Percentiles rank a stretch among this genome's conserved stretches.
Evolutionary conservation across 35 echinoderm and acorn worm genomes (phyloP).

Genomic region (Heliocidaris tuberculata): DNA sequence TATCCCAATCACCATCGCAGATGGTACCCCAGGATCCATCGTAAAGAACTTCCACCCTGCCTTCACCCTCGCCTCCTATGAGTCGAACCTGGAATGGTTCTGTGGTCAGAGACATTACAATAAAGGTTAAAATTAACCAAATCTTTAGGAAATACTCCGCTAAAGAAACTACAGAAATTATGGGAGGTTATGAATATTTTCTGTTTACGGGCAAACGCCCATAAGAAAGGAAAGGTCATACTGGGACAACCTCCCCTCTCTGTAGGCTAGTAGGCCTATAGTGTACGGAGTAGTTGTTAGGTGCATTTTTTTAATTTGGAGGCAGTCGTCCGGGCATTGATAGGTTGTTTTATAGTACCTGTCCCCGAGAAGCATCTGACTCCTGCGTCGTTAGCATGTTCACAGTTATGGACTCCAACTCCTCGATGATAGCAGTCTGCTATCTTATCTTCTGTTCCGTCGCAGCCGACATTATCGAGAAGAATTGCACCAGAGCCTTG

Average conservation of each 20-base stretch:
- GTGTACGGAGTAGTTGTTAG: too few relatives aligned
- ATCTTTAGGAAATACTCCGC: not conserved
- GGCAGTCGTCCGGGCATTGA: too few relatives aligned
- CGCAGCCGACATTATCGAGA: not conserved
- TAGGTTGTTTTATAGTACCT: not conserved
- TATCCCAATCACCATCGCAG: conserved; percentile 57
- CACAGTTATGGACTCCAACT: not conserved
- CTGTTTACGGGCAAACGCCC: too few relatives aligned
- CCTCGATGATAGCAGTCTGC: not conserved
- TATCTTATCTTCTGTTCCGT: not conserved
- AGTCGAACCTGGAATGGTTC: conserved; percentile 42
- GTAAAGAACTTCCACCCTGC: conserved; percentile 51
- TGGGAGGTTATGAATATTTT: too few relatives aligned
- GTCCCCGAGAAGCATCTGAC: not conserved
- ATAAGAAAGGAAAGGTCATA: too few relatives aligned
- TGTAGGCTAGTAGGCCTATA: too few relatives aligned
- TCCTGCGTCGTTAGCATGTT: not conserved
- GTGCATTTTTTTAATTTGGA: too few relatives aligned
- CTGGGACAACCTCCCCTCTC: too few relatives aligned
- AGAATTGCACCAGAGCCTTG: not conserved
- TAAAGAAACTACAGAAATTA: too few relatives aligned
- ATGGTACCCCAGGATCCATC: conserved; percentile 61
- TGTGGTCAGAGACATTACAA: not conserved
- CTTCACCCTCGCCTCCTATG: not conserved
- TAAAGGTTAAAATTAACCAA: not conserved